Evolutionary conservation across 1,140 invertebrate species (phyloP).

Genomic region (Agrypnia vestita): DNA sequence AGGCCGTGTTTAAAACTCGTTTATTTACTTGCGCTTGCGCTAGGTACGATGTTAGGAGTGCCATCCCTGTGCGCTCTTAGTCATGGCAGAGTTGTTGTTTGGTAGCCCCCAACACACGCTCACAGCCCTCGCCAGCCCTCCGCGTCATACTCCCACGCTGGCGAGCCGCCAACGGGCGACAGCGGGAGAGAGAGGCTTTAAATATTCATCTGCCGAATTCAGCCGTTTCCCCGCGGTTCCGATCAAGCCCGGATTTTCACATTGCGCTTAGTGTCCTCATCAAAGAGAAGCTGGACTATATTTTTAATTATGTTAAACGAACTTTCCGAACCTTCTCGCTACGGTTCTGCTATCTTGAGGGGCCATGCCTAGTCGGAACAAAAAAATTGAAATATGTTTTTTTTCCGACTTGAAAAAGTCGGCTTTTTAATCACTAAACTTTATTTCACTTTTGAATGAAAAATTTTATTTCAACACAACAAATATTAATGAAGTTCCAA

Average conservation of each 20-base stretch:
- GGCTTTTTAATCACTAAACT: too few relatives aligned
- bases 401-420: too few relatives aligned
- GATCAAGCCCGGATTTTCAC: too few relatives aligned
- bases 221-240: not conserved
- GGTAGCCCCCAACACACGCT: not conserved
- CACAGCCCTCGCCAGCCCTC: not conserved
- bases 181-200: slow-evolving; percentile 11
- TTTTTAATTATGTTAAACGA: not conserved
- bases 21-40: slow-evolving; percentile 5
- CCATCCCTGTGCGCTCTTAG: not conserved
- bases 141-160: slow-evolving; percentile 4
- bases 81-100: slow-evolving; percentile 21
- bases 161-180: slow-evolving; percentile 21
- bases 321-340: too few relatives aligned
- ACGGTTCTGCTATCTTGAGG: too few relatives aligned
- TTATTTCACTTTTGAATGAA: too few relatives aligned
- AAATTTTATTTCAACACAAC: too few relatives aligned
- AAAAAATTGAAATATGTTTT: too few relatives aligned
- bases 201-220: slow-evolving; percentile 32
- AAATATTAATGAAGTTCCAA: too few relatives aligned
- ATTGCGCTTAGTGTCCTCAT: too few relatives aligned
- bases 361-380: too few relatives aligned
- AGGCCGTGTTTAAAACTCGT: slow-evolving; percentile 3
- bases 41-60: slow-evolving; percentile 11
- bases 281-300: not conserved